Percentiles rank a stretch among this genome's conserved stretches.
These are phyloP conservation scores for Entomyzon cyanotis DNA, from an alignment of 2,113 vertebrate genomes.

Conservation along the genomic window DNA sequence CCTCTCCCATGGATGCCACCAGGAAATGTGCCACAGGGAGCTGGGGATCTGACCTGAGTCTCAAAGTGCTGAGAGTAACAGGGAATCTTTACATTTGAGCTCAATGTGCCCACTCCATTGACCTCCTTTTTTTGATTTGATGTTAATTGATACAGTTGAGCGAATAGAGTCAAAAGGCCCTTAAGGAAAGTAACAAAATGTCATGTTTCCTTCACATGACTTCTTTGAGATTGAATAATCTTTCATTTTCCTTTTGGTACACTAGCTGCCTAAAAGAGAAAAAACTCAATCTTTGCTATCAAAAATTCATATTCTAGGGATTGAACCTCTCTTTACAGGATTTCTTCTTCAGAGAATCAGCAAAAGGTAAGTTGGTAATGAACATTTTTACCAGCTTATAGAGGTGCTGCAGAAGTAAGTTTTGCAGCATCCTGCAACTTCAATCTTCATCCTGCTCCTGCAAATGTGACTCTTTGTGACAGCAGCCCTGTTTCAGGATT, in stretches of 20 bases:
- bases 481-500: not conserved
- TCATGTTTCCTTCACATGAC: not conserved
- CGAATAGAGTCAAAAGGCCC: not conserved
- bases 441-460: not conserved
- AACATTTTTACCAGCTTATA: not conserved
- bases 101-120: not conserved
- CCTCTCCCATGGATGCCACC: not conserved
- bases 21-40: rapidly evolving
- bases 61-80: not conserved
- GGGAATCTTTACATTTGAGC: not conserved
- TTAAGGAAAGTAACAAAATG: not conserved
- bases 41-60: not conserved
- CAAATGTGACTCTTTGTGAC: not conserved
- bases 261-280: not conserved
- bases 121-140: not conserved
- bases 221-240: not conserved
- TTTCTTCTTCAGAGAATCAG: not conserved
- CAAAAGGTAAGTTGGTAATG: not conserved
- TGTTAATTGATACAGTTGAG: not conserved
- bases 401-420: not conserved
- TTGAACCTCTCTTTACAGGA: not conserved
- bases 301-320: not conserved
- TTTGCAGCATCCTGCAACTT: no score
- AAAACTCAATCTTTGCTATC: not conserved
- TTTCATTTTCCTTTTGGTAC: not conserved